phyloP scores from a whole-genome alignment of 2,113 vertebrate genomes.

The Tragelaphus strepsiceros region DNA sequence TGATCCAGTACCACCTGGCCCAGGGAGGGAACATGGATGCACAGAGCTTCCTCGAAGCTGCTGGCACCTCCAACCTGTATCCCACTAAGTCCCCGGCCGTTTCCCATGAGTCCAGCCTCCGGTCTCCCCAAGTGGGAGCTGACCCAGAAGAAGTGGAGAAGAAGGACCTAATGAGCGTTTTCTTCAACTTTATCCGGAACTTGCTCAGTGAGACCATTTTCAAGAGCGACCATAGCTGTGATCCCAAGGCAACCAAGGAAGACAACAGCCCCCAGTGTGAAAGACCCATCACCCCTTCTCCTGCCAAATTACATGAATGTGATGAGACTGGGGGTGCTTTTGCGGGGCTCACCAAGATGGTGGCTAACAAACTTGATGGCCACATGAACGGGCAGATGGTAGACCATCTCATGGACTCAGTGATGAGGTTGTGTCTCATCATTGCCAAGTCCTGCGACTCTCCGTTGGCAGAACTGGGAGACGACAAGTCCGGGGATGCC shows the following conservation, averaged over 20 bases:
- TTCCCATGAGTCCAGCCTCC: not conserved
- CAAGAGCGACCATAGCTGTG: not conserved
- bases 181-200: conserved; percentile 71
- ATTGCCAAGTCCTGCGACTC: conserved; percentile 74
- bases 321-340: not conserved
- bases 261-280: not conserved
- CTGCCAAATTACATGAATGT: not conserved
- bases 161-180: conserved; percentile 64
- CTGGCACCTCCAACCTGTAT: conserved; percentile 17
- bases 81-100: not conserved
- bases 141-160: conserved; percentile 55
- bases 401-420: conserved; percentile 68
- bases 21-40: conserved; percentile 65
- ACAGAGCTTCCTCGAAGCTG: conserved; percentile 65
- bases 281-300: not conserved
- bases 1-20: conserved; percentile 64
- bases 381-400: conserved; percentile 52
- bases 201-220: conserved; percentile 70
- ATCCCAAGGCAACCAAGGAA: conserved; percentile 24
- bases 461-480: conserved; percentile 57
- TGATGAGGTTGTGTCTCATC: conserved; percentile 74
- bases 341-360: conserved; percentile 58
- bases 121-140: not conserved
- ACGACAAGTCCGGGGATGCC: conserved; percentile 53
- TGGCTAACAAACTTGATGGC: conserved; percentile 36